A percentile compares a stretch with the other conserved stretches of the same genome.
These are phyloP conservation scores for Diarsia mendica DNA, from an alignment of 2,888 invertebrate genomes.

Conservation along the genomic window DNA sequence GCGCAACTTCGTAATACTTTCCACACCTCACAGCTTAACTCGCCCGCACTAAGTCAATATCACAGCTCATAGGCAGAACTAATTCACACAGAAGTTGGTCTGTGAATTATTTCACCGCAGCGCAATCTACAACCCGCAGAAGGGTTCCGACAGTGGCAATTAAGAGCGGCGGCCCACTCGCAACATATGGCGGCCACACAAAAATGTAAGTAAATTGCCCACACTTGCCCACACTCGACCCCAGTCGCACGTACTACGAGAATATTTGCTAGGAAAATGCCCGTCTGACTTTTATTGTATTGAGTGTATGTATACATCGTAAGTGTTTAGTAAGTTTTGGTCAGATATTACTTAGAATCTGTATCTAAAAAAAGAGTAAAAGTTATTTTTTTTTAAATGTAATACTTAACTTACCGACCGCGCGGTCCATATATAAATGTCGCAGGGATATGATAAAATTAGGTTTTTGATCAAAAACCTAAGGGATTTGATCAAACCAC, in stretches of 20 bases:
- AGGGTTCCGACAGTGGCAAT: constrained; percentile 73
- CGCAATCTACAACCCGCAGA: constrained; percentile 69
- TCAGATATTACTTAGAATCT: too few species aligned
- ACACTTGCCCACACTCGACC: constrained; percentile 36
- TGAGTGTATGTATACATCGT: constrained; percentile 13
- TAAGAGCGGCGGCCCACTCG: constrained; percentile 69
- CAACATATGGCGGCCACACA: constrained; percentile 72
- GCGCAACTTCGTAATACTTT: background rate
- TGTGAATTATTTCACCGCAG: constrained; percentile 72
- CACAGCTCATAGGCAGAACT: constrained; percentile 46
- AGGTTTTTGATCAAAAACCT: too few species aligned
- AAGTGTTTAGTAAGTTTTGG: constrained; percentile 1
- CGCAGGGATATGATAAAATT: too few species aligned
- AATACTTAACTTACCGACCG: too few species aligned
- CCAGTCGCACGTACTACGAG: constrained; percentile 55
- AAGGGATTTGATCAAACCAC: too few species aligned
- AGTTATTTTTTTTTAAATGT: too few species aligned
- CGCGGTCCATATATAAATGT: too few species aligned
- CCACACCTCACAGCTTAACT: constrained; percentile 10
- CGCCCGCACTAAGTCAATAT: constrained; percentile 49
- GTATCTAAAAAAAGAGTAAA: too few species aligned
- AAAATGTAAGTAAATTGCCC: constrained; percentile 71
- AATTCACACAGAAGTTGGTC: constrained; percentile 66
- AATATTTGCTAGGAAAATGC: constrained; percentile 65
- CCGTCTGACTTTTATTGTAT: constrained; percentile 61